These are phyloP conservation scores for Gadopsis marmoratus DNA, from an alignment of 2,797 vertebrate species.

Conservation along the genomic window DNA sequence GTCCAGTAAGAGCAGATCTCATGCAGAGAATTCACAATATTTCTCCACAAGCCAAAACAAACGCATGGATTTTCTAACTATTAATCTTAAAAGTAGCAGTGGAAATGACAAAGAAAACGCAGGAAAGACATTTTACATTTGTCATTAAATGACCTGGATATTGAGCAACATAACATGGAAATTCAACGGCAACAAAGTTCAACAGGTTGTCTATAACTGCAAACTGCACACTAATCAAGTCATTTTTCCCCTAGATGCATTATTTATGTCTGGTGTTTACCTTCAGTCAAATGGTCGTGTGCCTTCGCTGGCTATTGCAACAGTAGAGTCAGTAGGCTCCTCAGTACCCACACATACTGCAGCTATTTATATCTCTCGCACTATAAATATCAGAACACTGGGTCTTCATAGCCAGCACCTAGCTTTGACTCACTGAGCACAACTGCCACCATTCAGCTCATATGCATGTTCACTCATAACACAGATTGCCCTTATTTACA, in stretches of 20 bases:
- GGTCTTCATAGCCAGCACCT: conserved; percentile 60
- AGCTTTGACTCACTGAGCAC: conserved; percentile 71
- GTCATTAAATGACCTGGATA: not conserved
- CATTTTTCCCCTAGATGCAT: not conserved
- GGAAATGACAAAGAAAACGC: not conserved
- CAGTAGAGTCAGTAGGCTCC: conserved; percentile 60
- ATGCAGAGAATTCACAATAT: not conserved
- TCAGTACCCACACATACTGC: conserved; percentile 60
- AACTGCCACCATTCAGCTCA: conserved; percentile 37
- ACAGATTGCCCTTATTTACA: not conserved
- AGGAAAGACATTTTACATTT: conserved; percentile 8
- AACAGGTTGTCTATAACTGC: not conserved
- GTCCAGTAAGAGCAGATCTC: not conserved
- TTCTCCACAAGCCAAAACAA: conserved; percentile 13
- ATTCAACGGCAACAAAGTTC: not conserved
- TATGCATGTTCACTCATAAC: not conserved
- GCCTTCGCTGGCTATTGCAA: conserved; percentile 61
- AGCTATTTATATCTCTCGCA: conserved; percentile 79
- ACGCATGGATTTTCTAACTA: conserved; percentile 11
- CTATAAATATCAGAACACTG: conserved; percentile 81
- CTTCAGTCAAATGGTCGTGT: conserved; percentile 71
- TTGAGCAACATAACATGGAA: not conserved
- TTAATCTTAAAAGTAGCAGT: not conserved
- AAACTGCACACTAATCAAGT: not conserved
- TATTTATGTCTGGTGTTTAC: conserved; percentile 71